These are phyloP conservation scores for Drosophila testacea DNA, from an alignment of 2,888 invertebrate species.

Conservation along the genomic window DNA sequence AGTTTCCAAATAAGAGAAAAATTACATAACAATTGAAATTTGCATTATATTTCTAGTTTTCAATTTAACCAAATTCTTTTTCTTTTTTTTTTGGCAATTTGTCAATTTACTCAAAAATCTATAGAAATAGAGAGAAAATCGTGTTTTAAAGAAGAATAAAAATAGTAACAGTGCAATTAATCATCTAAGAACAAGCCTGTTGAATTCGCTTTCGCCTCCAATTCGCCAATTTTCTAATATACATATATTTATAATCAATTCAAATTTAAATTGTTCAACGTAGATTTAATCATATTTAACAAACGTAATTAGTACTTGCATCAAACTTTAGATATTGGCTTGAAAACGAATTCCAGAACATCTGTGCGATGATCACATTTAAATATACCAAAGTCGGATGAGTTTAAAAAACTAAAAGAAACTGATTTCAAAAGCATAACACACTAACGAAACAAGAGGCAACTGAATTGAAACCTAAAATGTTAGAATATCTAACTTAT, in stretches of 20 bases:
- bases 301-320: conserved; percentile 11
- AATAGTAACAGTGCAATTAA: conserved; percentile 20
- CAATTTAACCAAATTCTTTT: conserved; percentile 14
- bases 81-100: conserved; percentile 4
- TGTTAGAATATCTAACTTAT: conserved; percentile 18
- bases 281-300: conserved; percentile 30
- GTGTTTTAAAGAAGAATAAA: conserved; percentile 2
- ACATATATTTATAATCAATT: conserved; percentile 10
- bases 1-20: conserved; percentile 22
- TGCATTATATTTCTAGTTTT: background rate
- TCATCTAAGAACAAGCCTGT: conserved; percentile 4
- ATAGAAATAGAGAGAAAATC: background rate
- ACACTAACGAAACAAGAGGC: conserved; percentile 38
- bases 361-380: conserved; percentile 1
- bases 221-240: conserved; percentile 28
- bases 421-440: conserved; percentile 10
- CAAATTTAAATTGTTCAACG: conserved; percentile 38
- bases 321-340: conserved; percentile 13
- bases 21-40: background rate
- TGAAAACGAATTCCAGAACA: conserved; percentile 14
- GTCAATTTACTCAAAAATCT: conserved; percentile 4
- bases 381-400: conserved; percentile 64
- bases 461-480: conserved; percentile 32
- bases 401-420: conserved; percentile 43
- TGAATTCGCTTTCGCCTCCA: conserved; percentile 19